These are phyloP conservation scores for Metridium senile DNA, from an alignment of 92 coral and sea anemone genomes.

Conservation along the genomic window DNA sequence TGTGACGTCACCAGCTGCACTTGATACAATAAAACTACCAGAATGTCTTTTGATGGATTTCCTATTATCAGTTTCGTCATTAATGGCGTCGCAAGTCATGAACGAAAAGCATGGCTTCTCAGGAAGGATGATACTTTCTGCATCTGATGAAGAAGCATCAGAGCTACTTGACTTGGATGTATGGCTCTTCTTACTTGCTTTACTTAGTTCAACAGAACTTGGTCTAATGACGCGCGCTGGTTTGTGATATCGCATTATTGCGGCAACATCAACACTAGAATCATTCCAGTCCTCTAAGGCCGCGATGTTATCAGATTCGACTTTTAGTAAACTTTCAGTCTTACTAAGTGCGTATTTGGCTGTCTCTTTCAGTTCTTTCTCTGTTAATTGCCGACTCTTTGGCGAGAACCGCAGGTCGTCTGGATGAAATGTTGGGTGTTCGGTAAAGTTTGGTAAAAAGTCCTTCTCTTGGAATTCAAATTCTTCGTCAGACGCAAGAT, in stretches of 20 bases:
- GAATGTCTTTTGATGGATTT: conserved; percentile 14
- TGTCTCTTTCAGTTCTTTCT: conserved; percentile 30
- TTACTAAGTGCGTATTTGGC: conserved; percentile 47
- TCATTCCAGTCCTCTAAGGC: conserved; percentile 21
- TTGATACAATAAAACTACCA: conserved; percentile 9
- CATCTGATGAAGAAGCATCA: conserved; percentile 82
- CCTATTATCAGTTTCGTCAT: conserved; percentile 27
- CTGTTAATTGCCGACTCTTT: conserved; percentile 17
- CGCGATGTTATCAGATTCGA: conserved; percentile 30
- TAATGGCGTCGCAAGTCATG: conserved; percentile 79
- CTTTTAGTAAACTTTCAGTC: conserved; percentile 28
- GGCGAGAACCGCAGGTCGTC: conserved; percentile 7
- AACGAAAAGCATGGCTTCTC: conserved; percentile 78
- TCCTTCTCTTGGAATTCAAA: conserved; percentile 34
- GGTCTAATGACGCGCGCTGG: conserved; percentile 45
- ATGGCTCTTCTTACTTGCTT: conserved; percentile 26
- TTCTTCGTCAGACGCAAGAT: conserved; percentile 21
- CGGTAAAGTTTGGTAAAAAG: conserved; percentile 21
- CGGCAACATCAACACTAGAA: conserved; percentile 49
- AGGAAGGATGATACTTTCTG: conserved; percentile 81
- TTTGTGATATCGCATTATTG: conserved; percentile 51
- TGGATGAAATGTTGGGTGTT: conserved; percentile 13
- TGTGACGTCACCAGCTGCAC: background rate
- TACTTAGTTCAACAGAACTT: conserved; percentile 38
- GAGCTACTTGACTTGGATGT: conserved; percentile 56